Percentiles rank a stretch among this genome's conserved stretches.
phyloP scores from a whole-genome alignment of 2,113 vertebrate genomes.

The Psammodynastes pulverulentus region DNA sequence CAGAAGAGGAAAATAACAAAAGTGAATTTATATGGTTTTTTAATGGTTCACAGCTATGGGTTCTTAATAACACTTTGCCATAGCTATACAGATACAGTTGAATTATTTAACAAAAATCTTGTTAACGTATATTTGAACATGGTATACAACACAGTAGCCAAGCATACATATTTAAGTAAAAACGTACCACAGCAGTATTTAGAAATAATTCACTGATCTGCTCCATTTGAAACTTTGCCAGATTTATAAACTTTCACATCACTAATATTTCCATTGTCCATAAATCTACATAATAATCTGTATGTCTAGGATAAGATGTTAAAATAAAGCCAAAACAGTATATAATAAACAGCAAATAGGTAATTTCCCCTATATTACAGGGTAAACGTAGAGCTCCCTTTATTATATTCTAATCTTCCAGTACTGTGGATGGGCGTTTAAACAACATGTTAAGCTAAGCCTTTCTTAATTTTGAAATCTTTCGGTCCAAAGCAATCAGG shows the following conservation, averaged over 20 bases:
- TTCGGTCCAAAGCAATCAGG: constrained; percentile 47
- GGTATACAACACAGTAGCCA: background rate
- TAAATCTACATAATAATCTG: constrained; percentile 48
- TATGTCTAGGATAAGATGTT: constrained; percentile 39
- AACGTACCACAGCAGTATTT: constrained; percentile 35
- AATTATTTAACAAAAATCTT: background rate
- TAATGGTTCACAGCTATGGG: constrained; percentile 40
- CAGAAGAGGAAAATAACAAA: background rate
- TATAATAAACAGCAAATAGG: constrained; percentile 46
- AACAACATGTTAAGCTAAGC: constrained; percentile 28
- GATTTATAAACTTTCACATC: constrained; percentile 43
- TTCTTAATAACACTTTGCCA: background rate
- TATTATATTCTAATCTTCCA: constrained; percentile 42
- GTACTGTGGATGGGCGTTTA: constrained; percentile 40
- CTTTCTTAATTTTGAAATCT: constrained; percentile 14
- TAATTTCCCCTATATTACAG: constrained; percentile 57
- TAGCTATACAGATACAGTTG: constrained; percentile 20
- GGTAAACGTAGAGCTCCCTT: constrained; percentile 17
- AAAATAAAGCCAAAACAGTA: constrained; percentile 47
- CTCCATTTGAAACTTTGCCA: constrained; percentile 64
- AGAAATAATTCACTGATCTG: constrained; percentile 57
- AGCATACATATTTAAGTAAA: background rate
- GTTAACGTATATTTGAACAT: background rate
- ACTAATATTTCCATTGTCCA: constrained; percentile 64
- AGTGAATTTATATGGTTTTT: constrained; percentile 36